A percentile compares a stretch with the other conserved stretches of the same genome.
These are phyloP conservation scores for Trachelus troglodyta DNA, from an alignment of 2,888 invertebrate species.

Conservation along the genomic window DNA sequence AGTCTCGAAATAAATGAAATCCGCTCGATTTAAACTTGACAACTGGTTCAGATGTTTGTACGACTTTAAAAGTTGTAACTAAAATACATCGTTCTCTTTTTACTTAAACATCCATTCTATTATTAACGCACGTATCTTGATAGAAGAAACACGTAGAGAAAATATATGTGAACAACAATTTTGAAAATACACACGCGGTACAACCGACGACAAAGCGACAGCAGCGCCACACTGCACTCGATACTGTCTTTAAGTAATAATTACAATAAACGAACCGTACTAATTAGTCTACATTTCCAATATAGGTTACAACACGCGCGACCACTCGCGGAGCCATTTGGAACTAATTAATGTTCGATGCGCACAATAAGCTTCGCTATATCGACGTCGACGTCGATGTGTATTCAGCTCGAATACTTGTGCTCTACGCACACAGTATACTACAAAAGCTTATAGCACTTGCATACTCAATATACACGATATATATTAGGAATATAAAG, in stretches of 20 bases:
- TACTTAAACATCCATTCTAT: too few relatives aligned
- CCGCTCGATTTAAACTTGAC: too few relatives aligned
- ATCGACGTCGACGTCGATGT: background rate
- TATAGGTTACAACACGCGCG: background rate
- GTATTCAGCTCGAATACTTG: background rate
- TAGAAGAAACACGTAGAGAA: background rate
- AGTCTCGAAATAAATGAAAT: too few relatives aligned
- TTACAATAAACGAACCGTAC: background rate
- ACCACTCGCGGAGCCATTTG: conserved; percentile 20
- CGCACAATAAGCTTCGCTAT: background rate
- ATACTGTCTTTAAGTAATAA: background rate
- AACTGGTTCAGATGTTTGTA: too few relatives aligned
- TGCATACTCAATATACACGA: background rate
- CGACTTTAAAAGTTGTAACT: too few relatives aligned
- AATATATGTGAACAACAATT: background rate
- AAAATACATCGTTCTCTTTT: too few relatives aligned
- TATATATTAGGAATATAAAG: background rate
- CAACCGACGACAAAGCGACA: background rate
- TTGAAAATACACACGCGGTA: background rate
- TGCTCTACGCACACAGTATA: background rate
- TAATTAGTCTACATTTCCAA: background rate
- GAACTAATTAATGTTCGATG: conserved; percentile 30
- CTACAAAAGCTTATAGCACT: background rate
- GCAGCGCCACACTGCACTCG: background rate
- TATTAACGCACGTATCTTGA: background rate